phyloP scores from a whole-genome alignment of 2,113 vertebrate genomes.

The Lates calcarifer region DNA sequence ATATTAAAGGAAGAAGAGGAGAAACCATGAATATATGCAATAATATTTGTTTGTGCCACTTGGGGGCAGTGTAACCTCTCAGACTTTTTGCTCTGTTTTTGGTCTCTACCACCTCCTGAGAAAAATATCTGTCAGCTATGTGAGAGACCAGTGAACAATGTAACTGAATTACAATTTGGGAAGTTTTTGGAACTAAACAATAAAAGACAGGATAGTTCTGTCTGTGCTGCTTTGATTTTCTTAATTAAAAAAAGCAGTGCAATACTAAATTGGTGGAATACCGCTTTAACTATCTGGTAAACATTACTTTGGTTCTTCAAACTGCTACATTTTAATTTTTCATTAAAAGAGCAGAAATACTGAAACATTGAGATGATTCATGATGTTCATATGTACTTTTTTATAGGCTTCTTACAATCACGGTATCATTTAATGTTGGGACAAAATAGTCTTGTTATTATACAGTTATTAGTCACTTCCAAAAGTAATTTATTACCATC shows the following conservation, averaged over 20 bases:
- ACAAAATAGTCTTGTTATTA: background rate
- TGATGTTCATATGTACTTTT: background rate
- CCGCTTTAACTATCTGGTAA: background rate
- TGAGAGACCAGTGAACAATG: background rate
- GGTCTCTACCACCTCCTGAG: background rate
- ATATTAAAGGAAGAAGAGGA: background rate
- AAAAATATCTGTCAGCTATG: background rate
- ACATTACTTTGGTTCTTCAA: background rate
- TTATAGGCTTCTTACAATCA: background rate
- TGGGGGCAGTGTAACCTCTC: conserved; percentile 3
- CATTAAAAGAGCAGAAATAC: background rate
- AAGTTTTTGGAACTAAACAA: background rate
- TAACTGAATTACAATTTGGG: background rate
- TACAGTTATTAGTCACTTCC: conserved; percentile 1
- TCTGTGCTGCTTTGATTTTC: no score
- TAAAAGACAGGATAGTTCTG: background rate
- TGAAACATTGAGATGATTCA: background rate
- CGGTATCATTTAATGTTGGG: background rate
- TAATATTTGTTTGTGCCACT: background rate
- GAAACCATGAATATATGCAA: no score
- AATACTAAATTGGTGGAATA: background rate
- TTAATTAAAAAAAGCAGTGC: background rate
- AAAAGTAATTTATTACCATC: background rate
- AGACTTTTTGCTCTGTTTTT: background rate
- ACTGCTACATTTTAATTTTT: background rate